A percentile compares a stretch with the other conserved stretches of the same genome.
These are phyloP conservation scores for Synchiropus splendidus DNA, from an alignment of 2,113 vertebrate genomes.

Conservation along the genomic window DNA sequence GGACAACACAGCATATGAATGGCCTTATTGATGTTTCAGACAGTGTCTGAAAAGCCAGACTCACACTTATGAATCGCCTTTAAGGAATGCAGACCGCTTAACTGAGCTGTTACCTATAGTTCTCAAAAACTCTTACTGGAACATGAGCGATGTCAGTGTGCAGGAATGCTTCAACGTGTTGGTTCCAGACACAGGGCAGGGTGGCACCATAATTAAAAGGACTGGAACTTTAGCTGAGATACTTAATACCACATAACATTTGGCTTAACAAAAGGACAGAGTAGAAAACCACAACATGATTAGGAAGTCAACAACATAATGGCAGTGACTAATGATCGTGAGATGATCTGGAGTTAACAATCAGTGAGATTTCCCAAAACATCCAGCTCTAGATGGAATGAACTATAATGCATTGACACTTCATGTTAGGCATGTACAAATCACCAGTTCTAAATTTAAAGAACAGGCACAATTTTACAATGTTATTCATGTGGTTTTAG, in stretches of 20 bases:
- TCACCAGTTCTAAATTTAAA: too few species aligned
- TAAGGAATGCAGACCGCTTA: conserved; percentile 60
- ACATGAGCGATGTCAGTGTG: conserved; percentile 40
- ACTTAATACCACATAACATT: background rate
- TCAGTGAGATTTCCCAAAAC: too few species aligned
- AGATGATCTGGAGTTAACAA: too few species aligned
- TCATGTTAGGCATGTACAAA: too few species aligned
- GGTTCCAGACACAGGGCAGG: conserved; percentile 28
- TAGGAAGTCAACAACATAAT: too few species aligned
- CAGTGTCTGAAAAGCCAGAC: conserved; percentile 22
- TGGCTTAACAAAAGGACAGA: conserved; percentile 2
- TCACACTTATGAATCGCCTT: conserved; percentile 56
- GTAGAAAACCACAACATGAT: conserved; percentile 1
- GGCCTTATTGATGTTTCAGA: conserved; percentile 3
- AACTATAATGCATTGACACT: too few species aligned
- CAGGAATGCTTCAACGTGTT: conserved; percentile 46
- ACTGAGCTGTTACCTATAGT: conserved; percentile 50
- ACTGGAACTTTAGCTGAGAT: background rate
- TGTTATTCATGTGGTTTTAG: too few species aligned
- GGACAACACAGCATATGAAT: conserved; percentile 2
- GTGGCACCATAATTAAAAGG: conserved; percentile 31
- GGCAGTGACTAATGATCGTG: too few species aligned
- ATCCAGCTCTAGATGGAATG: too few species aligned
- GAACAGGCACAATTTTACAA: too few species aligned
- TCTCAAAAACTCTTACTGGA: conserved; percentile 48